phyloP scores from a whole-genome alignment of 2,888 invertebrate species.

The Erebia ligea region DNA sequence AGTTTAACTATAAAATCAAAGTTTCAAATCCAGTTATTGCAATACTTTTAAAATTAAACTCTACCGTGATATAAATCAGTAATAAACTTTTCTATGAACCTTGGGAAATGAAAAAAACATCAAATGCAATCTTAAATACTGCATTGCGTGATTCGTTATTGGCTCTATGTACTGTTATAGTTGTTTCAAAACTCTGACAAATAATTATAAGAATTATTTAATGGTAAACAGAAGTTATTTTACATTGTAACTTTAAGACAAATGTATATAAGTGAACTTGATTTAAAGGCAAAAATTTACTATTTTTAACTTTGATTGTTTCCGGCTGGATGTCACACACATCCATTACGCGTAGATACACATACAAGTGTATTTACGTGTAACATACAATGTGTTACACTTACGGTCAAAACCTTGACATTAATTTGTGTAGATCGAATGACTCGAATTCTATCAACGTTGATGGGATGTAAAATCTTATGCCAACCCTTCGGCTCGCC shows the following conservation, averaged over 20 bases:
- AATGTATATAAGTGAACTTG: too few relatives aligned
- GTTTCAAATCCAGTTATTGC: neutral
- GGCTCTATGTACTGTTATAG: conserved; percentile 49
- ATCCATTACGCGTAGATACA: too few relatives aligned
- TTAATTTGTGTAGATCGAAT: too few relatives aligned
- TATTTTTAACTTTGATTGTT: too few relatives aligned
- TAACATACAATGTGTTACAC: too few relatives aligned
- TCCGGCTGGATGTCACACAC: too few relatives aligned
- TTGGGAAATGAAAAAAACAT: conserved; percentile 55
- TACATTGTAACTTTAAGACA: too few relatives aligned
- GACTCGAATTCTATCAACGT: too few relatives aligned
- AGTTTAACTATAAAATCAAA: neutral
- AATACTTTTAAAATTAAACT: conserved; percentile 19
- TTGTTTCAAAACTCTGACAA: conserved; percentile 5
- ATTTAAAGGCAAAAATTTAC: too few relatives aligned
- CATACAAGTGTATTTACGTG: too few relatives aligned
- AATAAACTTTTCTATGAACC: conserved; percentile 62
- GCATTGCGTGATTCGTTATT: conserved; percentile 71
- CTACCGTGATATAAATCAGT: conserved; percentile 47
- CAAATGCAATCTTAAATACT: conserved; percentile 64
- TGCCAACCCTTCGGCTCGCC: neutral
- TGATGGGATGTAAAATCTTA: too few relatives aligned
- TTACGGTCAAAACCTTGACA: too few relatives aligned
- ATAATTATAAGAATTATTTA: neutral
- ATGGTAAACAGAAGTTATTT: neutral